Base-by-base conservation (phyloP, 2,797 vertebrate species). In the Streptopelia turtur region DNA sequence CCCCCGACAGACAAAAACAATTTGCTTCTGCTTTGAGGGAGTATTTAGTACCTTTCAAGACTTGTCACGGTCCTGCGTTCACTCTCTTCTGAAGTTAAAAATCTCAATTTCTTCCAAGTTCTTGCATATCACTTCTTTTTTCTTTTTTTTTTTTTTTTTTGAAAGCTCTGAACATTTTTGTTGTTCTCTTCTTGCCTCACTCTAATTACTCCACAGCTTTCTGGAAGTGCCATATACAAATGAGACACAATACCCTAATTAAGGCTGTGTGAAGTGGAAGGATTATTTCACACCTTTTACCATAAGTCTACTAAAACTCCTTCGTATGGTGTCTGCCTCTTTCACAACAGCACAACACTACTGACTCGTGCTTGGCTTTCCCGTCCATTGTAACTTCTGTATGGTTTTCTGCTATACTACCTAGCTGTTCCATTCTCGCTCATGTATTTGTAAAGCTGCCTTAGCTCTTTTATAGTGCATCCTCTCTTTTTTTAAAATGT, bases 321-420 rank as follows among this genome's bases (percentile, higher is more conserved):
- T 82, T 72, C 43, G 37, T 68, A 7, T 27, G 6, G 5, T 47
- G 18, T 57, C 22, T 71, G 7, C 37, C 22, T 86, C 9, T 1
- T 63, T 75, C 22, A 64, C 21, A 68, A 13, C 3, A 33, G 20
- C 50, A 31, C 30, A 66, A 66, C 10, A 16, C 17, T 69, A 35
- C 15, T 56, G 49, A 68, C 11, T 81, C 1, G 0, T 1, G 1
- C 69, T 69, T 79, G 28, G 7, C 23, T 89, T 90, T 88, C 25
- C 45, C 13, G 68, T 63, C 3, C 22, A 49, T 28, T 1, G 1
- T 30, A 31, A 47, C 0, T 4, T 6, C 55, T 35, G 16, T 65
- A 22, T 5, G 4, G n/a, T 55, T 90, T 90, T 81, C 39, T 78
- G 27, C 5, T 70, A 5, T 43, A 10, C 4, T 24, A 23, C 8